These are phyloP conservation scores for Pocillopora meandrina DNA, from an alignment of 92 coral and sea anemone genomes.

Conservation along the genomic window DNA sequence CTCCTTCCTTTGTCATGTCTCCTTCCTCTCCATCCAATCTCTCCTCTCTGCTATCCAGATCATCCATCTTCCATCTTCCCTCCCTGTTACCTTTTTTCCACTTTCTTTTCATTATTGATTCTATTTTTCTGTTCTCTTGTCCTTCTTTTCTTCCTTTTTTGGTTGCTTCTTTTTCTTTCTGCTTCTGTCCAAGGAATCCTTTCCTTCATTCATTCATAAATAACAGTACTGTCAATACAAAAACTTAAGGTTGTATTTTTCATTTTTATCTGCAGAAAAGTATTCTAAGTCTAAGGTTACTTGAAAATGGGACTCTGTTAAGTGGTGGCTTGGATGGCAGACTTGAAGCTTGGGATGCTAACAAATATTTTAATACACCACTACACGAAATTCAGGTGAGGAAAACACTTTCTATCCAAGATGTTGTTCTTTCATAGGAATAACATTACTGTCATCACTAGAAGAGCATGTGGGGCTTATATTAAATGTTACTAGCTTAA, in stretches of 20 bases:
- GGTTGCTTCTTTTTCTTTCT: background rate
- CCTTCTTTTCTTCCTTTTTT: background rate
- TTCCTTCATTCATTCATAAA: too few relatives aligned
- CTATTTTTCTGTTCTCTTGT: background rate
- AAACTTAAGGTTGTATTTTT: background rate
- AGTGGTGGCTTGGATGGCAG: slow-evolving; percentile 89
- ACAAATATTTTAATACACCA: slow-evolving; percentile 80
- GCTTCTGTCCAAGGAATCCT: background rate
- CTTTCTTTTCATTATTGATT: background rate
- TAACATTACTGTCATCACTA: too few relatives aligned
- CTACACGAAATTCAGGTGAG: slow-evolving; percentile 84
- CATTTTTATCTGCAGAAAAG: slow-evolving; percentile 52
- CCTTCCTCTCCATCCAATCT: background rate
- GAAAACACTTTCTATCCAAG: too few relatives aligned
- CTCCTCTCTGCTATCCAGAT: background rate
- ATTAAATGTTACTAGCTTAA: background rate
- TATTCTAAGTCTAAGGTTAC: slow-evolving; percentile 65
- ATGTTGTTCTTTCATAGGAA: too few relatives aligned
- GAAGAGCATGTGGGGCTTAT: too few relatives aligned
- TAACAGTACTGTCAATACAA: too few relatives aligned
- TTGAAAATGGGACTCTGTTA: slow-evolving; percentile 81
- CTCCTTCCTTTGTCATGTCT: background rate
- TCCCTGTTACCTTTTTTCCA: background rate
- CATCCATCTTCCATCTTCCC: background rate
- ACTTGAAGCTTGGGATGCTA: slow-evolving; percentile 84